These are phyloP conservation scores for Macaria liturata DNA, from an alignment of 2,888 invertebrate genomes.

Conservation along the genomic window DNA sequence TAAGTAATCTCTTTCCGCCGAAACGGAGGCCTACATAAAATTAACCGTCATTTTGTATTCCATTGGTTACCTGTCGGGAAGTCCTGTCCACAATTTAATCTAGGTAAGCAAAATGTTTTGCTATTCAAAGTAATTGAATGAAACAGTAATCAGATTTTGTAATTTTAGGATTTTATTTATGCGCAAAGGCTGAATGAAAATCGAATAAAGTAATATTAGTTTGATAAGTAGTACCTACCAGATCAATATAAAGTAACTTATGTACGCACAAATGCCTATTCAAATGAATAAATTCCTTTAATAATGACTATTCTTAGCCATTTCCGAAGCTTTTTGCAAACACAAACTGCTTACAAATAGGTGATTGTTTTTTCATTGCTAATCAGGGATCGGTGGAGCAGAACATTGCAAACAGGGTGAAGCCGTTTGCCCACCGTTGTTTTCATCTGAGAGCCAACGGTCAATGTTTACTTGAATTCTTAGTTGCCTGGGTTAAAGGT, in stretches of 20 bases:
- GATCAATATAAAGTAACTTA: no score
- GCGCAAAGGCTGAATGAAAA: no score
- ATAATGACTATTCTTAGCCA: no score
- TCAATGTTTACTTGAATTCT: conserved; percentile 29
- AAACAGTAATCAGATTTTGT: no score
- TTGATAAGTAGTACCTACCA: no score
- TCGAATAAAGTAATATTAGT: no score
- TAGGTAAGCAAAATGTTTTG: no score
- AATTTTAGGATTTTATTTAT: no score
- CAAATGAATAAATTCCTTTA: no score
- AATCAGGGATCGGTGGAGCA: conserved; percentile 29
- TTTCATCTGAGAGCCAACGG: conserved; percentile 26
- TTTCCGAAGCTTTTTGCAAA: no score
- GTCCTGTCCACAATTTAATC: conserved; percentile 2
- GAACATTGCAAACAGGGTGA: conserved; percentile 34
- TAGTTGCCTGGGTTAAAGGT: background rate
- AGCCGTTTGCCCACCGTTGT: conserved; percentile 35
- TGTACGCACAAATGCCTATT: no score
- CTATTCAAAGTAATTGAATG: no score
- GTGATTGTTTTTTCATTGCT: conserved; percentile 24
- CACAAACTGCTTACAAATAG: conserved; percentile 12
- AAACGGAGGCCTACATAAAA: conserved; percentile 10
- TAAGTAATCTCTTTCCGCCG: conserved; percentile 6
- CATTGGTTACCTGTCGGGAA: background rate
- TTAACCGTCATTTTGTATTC: conserved; percentile 13